Conservation (phyloP, 2,797 vertebrate genomes). For the Rhadinocentrus ornatus region DNA sequence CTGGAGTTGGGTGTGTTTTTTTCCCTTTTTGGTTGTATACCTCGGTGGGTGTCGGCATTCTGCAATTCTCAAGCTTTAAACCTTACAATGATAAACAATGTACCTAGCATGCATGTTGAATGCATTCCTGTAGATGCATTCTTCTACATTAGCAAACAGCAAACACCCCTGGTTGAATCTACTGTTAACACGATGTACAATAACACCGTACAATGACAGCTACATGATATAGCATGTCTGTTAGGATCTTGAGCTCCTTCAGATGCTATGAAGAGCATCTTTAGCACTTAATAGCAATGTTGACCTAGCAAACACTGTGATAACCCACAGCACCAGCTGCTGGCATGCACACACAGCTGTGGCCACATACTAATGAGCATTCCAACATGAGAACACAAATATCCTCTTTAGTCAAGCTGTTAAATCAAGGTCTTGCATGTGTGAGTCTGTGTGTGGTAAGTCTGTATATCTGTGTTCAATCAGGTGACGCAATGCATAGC, state of each 20-base stretch:
- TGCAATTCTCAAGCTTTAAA: too few relatives aligned
- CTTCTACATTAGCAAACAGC: too few relatives aligned
- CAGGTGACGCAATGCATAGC: slow-evolving; percentile 6
- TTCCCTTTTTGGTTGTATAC: too few relatives aligned
- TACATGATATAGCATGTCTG: not conserved
- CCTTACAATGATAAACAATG: too few relatives aligned
- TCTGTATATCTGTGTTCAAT: not conserved
- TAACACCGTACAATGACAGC: not conserved
- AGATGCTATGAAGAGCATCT: slow-evolving; percentile 11
- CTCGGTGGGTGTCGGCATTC: too few relatives aligned
- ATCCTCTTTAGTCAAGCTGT: slow-evolving; percentile 62
- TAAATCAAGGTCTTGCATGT: slow-evolving; percentile 34
- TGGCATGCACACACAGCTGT: slow-evolving; percentile 66
- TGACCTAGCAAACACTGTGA: slow-evolving; percentile 62
- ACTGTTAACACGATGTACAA: too few relatives aligned
- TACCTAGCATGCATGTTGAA: too few relatives aligned
- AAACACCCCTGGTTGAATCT: too few relatives aligned
- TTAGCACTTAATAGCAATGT: slow-evolving; percentile 53
- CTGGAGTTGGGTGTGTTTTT: too few relatives aligned
- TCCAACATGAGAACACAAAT: slow-evolving; percentile 74
- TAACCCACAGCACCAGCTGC: slow-evolving; percentile 54
- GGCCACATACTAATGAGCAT: slow-evolving; percentile 69
- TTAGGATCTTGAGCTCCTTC: not conserved
- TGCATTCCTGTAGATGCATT: too few relatives aligned
- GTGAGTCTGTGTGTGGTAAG: slow-evolving; percentile 22